Conservation (phyloP, 2,888 invertebrate species). For the Lydus trimaculatus region DNA sequence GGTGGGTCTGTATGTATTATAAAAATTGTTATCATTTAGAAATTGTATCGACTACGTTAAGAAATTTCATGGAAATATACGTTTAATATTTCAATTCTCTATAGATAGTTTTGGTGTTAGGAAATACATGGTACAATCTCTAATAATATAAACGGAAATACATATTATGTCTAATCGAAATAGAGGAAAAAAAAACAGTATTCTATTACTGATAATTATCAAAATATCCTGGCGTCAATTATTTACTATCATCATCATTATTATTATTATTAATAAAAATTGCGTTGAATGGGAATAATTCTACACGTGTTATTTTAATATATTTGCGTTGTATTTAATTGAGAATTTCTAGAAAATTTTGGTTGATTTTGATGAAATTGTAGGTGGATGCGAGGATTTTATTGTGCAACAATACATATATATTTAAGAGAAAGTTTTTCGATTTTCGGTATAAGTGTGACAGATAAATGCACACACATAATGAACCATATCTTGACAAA, state of each 20-base stretch:
- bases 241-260: conserved; percentile 5
- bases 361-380: no score
- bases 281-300: conserved; percentile 6
- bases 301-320: conserved; percentile 7
- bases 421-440: not conserved
- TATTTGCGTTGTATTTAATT: not conserved
- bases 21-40: no score
- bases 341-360: not conserved
- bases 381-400: not conserved
- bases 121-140: conserved; percentile 37
- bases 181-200: no score
- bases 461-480: no score
- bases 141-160: conserved; percentile 8
- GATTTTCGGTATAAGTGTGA: not conserved
- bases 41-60: no score
- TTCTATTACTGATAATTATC: conserved; percentile 8
- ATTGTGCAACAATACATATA: not conserved
- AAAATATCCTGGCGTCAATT: conserved; percentile 24
- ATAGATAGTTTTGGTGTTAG: conserved; percentile 28
- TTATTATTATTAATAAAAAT: conserved; percentile 12
- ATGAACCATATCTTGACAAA: no score
- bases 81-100: not conserved
- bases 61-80: not conserved
- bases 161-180: not conserved
- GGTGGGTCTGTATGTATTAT: no score